Conservation (phyloP, 2,797 vertebrate genomes). For the Phataginus tetradactyla region DNA sequence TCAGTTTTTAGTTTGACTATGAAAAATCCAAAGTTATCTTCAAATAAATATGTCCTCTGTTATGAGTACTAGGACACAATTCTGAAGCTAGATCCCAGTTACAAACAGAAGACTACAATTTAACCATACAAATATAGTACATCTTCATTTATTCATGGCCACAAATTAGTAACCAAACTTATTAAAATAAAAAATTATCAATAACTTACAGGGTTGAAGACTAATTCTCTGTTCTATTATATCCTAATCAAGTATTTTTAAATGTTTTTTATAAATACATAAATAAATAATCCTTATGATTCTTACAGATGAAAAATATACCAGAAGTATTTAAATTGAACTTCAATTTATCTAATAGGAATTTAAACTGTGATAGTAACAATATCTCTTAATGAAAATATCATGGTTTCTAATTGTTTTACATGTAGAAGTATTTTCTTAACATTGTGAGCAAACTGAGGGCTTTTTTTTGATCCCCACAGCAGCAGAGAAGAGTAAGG, state of each 20-base stretch:
- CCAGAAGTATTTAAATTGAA: conserved; percentile 13
- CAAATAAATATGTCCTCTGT: neutral
- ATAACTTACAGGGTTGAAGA: conserved; percentile 14
- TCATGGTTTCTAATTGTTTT: conserved; percentile 27
- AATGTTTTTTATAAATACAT: conserved; percentile 7
- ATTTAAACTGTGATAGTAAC: conserved; percentile 33
- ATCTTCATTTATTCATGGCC: conserved; percentile 25
- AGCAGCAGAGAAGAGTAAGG: neutral
- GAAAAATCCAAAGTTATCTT: conserved; percentile 20
- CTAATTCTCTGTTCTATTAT: neutral
- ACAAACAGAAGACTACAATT: conserved; percentile 30
- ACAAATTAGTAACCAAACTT: conserved; percentile 42
- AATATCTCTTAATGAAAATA: conserved; percentile 30
- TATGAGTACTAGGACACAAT: neutral
- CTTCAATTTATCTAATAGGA: conserved; percentile 20
- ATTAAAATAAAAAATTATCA: conserved; percentile 37
- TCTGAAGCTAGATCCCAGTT: neutral
- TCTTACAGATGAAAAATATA: conserved; percentile 20
- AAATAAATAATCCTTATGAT: neutral
- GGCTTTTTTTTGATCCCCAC: neutral
- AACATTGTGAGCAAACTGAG: neutral
- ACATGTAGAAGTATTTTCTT: neutral
- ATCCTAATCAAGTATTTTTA: conserved; percentile 18
- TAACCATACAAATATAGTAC: neutral
- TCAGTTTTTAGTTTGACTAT: conserved; percentile 21